These are phyloP conservation scores for Hydrochoerus hydrochaeris DNA, from an alignment of 2,113 vertebrate species.

Conservation along the genomic window DNA sequence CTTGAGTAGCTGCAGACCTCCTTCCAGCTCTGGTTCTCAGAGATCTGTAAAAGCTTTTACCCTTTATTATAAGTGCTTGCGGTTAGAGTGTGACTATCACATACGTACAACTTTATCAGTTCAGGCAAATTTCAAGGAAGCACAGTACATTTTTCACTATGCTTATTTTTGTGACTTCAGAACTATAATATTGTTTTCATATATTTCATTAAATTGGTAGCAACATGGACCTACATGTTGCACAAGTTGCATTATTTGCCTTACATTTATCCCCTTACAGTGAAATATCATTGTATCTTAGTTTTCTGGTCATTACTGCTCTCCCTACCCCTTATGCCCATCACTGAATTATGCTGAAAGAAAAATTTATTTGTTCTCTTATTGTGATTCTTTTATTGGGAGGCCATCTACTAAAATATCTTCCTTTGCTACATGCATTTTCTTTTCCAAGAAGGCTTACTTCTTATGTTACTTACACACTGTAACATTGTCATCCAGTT, in stretches of 20 bases:
- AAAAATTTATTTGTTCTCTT: background rate
- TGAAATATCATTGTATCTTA: background rate
- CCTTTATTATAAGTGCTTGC: background rate
- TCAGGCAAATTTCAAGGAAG: background rate
- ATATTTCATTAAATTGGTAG: background rate
- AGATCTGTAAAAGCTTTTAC: background rate
- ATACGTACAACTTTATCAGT: background rate
- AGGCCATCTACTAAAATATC: background rate
- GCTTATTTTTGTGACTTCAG: background rate
- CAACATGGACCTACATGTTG: background rate
- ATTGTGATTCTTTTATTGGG: background rate
- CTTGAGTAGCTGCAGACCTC: background rate
- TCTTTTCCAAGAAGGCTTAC: background rate
- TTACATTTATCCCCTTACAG: background rate
- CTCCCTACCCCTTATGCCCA: fast-evolving
- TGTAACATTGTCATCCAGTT: background rate
- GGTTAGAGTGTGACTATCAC: background rate
- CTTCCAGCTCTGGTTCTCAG: background rate
- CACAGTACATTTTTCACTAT: background rate
- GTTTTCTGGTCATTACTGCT: background rate
- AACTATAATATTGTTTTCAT: background rate
- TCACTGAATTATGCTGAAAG: background rate
- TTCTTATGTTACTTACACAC: background rate
- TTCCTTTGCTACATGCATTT: background rate
- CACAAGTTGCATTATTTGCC: background rate